Evolutionary conservation across 2,888 invertebrate species (phyloP).

Genomic region (Clivina fossor): DNA sequence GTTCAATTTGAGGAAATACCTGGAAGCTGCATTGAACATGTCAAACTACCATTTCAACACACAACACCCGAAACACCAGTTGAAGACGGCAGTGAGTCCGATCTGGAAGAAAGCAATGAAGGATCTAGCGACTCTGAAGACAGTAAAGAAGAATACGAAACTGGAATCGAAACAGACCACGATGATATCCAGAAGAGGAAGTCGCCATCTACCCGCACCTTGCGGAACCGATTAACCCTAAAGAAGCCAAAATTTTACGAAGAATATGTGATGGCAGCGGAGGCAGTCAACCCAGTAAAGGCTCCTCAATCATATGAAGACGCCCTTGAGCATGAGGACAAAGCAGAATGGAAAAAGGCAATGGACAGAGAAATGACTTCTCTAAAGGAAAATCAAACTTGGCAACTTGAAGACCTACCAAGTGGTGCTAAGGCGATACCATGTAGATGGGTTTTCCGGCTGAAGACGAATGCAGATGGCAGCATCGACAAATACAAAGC

Average conservation of each 20-base stretch:
- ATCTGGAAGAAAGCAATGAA: no score
- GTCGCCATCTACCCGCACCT: not conserved
- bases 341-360: constrained; percentile 38
- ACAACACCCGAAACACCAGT: no score
- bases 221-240: constrained; percentile 9
- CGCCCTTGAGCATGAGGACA: constrained; percentile 34
- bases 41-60: constrained; percentile 22
- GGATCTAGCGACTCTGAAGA: no score
- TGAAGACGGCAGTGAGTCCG: no score
- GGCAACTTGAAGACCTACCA: constrained; percentile 41
- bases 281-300: no score
- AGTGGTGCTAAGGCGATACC: constrained; percentile 40
- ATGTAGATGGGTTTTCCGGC: constrained; percentile 43
- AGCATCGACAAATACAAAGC: constrained; percentile 43
- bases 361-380: constrained; percentile 43
- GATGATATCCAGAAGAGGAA: no score
- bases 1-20: constrained; percentile 40
- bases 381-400: constrained; percentile 44
- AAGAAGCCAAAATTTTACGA: constrained; percentile 30
- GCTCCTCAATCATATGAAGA: no score
- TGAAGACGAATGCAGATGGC: constrained; percentile 44
- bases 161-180: constrained; percentile 33
- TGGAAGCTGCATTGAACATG: constrained; percentile 27
- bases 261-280: constrained; percentile 23
- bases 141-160: constrained; percentile 13